phyloP scores from a whole-genome alignment of 35 echinoderm and acorn worm genomes.

The Stichopus chloronotus region DNA sequence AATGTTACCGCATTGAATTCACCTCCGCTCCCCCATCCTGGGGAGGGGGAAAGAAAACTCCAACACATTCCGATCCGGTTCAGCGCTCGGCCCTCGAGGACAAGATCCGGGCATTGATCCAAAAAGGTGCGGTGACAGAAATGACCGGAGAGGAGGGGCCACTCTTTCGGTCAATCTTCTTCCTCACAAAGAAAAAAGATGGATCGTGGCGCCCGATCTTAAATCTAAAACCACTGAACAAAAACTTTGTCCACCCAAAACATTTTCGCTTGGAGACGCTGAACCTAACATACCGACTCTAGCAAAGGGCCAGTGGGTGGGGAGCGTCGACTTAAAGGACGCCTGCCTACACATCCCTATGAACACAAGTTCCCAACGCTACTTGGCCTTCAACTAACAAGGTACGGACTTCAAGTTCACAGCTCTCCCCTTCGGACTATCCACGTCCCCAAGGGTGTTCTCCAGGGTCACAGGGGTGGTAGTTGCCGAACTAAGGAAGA shows the following conservation, averaged over 20 bases:
- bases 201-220: background rate
- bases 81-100: background rate
- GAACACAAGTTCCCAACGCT: too few relatives aligned
- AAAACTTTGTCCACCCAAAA: background rate
- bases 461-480: too few relatives aligned
- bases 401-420: too few relatives aligned
- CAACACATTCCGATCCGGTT: background rate
- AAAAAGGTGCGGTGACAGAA: background rate
- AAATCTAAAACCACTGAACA: background rate
- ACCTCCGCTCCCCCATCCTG: background rate
- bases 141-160: background rate
- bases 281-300: background rate
- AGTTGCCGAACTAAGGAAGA: too few relatives aligned
- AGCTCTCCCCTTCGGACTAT: too few relatives aligned
- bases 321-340: too few relatives aligned
- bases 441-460: too few relatives aligned
- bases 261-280: background rate
- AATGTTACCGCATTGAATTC: background rate
- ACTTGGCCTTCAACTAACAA: too few relatives aligned
- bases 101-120: background rate
- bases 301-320: too few relatives aligned
- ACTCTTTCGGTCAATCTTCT: background rate
- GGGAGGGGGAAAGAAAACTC: background rate
- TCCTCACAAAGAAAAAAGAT: background rate
- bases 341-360: too few relatives aligned